Conservation (phyloP, 2,113 vertebrate species). For the Numida meleagris region DNA sequence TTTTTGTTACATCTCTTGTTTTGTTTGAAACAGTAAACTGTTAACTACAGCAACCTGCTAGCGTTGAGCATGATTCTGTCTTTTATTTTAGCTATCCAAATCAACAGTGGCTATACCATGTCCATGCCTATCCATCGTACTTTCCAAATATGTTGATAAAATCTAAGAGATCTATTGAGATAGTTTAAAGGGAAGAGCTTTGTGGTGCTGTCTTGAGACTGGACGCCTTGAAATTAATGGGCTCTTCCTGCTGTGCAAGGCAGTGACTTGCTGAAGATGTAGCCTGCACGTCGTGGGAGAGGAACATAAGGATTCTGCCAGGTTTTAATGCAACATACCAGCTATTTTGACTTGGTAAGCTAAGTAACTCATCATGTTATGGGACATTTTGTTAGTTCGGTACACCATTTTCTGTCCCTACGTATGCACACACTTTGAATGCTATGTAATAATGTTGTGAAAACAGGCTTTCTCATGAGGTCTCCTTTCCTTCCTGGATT, state of each 20-base stretch:
- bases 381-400: neutral
- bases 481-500: constrained; percentile 51
- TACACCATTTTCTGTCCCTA: neutral
- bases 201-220: neutral
- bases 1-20: neutral
- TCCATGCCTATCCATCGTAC: rapidly evolving
- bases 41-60: neutral
- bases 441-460: constrained; percentile 20
- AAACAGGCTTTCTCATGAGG: constrained; percentile 47
- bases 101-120: rapidly evolving
- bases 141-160: neutral
- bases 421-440: rapidly evolving
- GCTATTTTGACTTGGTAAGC: neutral
- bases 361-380: neutral
- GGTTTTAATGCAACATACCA: neutral
- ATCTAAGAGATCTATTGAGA: neutral
- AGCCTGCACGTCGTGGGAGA: neutral
- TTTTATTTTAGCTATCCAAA: neutral
- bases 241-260: neutral
- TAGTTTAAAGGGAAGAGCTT: neutral
- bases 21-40: neutral
- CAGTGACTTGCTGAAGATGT: neutral
- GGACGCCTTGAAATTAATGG: rapidly evolving
- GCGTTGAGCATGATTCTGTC: neutral
- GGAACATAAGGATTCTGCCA: neutral